Evolutionary conservation across 2,797 vertebrate genomes (phyloP).

Genomic region (Octomys mimax): DNA sequence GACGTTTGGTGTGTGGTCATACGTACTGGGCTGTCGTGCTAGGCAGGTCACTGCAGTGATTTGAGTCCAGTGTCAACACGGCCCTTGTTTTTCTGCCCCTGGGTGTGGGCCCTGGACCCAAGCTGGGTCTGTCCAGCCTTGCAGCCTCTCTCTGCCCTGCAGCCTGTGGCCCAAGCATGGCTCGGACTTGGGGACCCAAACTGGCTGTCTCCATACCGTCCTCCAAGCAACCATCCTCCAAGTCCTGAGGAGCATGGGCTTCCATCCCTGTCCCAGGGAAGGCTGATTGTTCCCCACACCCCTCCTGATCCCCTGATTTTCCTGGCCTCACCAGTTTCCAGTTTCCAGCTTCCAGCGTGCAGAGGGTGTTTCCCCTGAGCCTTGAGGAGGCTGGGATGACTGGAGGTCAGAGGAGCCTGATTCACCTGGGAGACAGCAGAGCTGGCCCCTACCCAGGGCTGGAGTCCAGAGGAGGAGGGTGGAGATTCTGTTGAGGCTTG

Average conservation of each 20-base stretch:
- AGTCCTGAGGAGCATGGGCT: neutral
- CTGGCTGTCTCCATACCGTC: neutral
- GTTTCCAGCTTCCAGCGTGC: slow-evolving; percentile 61
- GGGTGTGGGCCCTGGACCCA: neutral
- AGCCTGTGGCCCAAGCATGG: neutral
- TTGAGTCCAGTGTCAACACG: neutral
- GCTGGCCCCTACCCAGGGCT: fast-evolving
- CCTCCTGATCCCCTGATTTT: neutral
- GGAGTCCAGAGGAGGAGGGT: neutral
- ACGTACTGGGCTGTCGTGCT: neutral
- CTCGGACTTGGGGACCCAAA: neutral
- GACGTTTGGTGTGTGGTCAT: neutral
- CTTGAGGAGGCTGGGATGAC: neutral
- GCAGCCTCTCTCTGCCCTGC: neutral
- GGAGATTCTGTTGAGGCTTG: neutral
- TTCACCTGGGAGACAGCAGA: neutral
- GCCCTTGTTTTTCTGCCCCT: neutral
- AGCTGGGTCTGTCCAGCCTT: neutral
- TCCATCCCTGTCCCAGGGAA: neutral
- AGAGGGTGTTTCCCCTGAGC: slow-evolving; percentile 59
- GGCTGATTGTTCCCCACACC: neutral
- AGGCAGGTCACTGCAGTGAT: neutral
- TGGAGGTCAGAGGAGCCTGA: slow-evolving; percentile 53
- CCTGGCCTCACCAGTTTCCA: slow-evolving; percentile 62
- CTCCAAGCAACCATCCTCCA: neutral